Base-by-base conservation (phyloP, 2,888 invertebrate genomes). In the Lagria hirta region DNA sequence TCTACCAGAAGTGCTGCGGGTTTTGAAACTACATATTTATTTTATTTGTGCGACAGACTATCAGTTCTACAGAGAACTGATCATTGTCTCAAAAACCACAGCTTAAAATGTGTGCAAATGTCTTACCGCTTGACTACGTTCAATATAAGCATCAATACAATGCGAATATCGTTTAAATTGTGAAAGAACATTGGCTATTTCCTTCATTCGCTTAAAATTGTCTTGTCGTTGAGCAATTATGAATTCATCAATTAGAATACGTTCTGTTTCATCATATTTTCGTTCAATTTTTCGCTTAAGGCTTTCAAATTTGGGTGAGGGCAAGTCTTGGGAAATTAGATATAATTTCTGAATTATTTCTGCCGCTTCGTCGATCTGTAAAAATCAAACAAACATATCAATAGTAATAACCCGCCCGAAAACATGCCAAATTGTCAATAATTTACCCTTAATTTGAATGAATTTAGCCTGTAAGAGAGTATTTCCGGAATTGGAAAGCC, bases 81-180 rank as follows among this genome's bases (percentile, higher is more conserved):
- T n/a, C n/a, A n/a, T n/a, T n/a, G n/a, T n/a, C 20, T 6, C 20
- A 18, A 18, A 18, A 18, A 5, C 5, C 20, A 18, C 20, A 18
- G 17, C 20, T 6, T 17, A 4, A 4, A 28, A 3, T 16, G 2
- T 13, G 10, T 15, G 2, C n/a, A n/a, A 22, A 5, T 34, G n/a
- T 8, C 70, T 71, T 75, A 88, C 89, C 82, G 88, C 84, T 76
- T 97, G 96, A 69, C 95, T 91, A 57, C 95, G 91, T 66, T 96
- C 95, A 61, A 99, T 97, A 66, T 90, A 99, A 0, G 94, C 93
- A 75, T 98, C 91, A 32, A 99, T 84, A 72, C 97, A 98, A 56
- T 94, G 90, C 0, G 91, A 88, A 71, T 97, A 98, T 1, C 95
- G 91, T 75, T 96, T 97, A 65, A 99, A 99, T 64, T 97, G 92